phyloP scores from a whole-genome alignment of 2,888 invertebrate genomes.

The Harpagoxenus sublaevis region DNA sequence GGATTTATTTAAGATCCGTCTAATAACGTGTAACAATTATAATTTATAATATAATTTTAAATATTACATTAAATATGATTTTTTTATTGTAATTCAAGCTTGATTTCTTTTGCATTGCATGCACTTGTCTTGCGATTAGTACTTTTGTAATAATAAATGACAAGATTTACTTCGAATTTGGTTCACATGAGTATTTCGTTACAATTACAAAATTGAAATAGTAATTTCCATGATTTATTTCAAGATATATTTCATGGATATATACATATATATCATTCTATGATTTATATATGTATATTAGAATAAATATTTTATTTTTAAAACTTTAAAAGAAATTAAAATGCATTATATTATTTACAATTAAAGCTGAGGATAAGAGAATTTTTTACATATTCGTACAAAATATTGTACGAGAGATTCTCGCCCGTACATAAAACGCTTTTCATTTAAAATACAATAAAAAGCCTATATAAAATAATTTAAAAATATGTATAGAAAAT shows the following conservation, averaged over 20 bases:
- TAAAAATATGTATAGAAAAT: constrained; percentile 32
- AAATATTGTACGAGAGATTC: constrained; percentile 49
- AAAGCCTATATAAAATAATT: constrained; percentile 17
- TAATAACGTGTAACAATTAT: constrained; percentile 41
- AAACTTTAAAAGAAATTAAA: constrained; percentile 17
- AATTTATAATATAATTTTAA: constrained; percentile 58
- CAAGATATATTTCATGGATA: background rate
- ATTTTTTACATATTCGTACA: constrained; percentile 15
- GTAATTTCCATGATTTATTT: background rate
- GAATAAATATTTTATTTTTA: background rate
- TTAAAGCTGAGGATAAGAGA: background rate
- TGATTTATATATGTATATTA: background rate
- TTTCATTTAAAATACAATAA: constrained; percentile 10
- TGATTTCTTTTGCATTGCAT: background rate
- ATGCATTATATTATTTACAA: constrained; percentile 15
- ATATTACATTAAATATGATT: constrained; percentile 51
- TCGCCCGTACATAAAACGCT: background rate
- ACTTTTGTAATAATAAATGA: background rate
- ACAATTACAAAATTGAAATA: background rate
- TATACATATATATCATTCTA: background rate
- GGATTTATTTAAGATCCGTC: constrained; percentile 27
- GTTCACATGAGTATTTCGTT: background rate
- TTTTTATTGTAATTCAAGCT: constrained; percentile 21
- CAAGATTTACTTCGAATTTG: background rate
- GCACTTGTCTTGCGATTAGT: background rate